Percentiles rank a stretch among this genome's conserved stretches.
Evolutionary conservation across 2,113 vertebrate genomes (phyloP).

Genomic region (Macquaria ambigua): DNA sequence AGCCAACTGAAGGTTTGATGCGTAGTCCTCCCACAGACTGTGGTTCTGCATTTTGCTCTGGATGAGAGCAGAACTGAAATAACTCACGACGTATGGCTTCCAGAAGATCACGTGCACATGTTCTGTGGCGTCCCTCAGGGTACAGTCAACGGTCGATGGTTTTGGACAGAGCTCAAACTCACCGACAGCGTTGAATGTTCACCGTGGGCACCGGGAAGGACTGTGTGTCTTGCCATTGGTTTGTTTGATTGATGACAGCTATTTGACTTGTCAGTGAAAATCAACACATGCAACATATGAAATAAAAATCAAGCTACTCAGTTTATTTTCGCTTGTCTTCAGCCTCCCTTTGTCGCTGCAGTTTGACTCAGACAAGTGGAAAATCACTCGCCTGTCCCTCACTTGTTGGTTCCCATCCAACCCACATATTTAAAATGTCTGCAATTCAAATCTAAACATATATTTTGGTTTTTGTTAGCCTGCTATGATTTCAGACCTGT

Average conservation of each 20-base stretch:
- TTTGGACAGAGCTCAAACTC: conserved; percentile 94
- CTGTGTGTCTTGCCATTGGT: background rate
- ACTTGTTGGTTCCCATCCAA: conserved; percentile 5
- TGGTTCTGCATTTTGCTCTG: background rate
- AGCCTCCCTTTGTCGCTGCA: background rate
- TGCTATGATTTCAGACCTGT: conserved; percentile 30
- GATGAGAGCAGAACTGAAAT: background rate
- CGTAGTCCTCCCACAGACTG: background rate
- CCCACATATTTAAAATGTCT: conserved; percentile 33
- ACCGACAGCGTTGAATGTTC: conserved; percentile 99
- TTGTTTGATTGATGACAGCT: background rate
- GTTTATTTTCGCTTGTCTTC: conserved; percentile 8
- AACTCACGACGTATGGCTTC: background rate
- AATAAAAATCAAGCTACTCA: background rate
- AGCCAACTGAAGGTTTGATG: background rate
- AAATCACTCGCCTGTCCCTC: conserved; percentile 17
- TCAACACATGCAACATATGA: background rate
- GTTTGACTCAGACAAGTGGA: conserved; percentile 35
- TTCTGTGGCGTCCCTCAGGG: conserved; percentile 89
- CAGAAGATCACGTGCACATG: background rate
- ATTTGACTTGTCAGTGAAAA: background rate
- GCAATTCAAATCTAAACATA: conserved; percentile 22
- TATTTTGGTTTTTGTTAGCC: background rate
- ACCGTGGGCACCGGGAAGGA: conserved; percentile 85
- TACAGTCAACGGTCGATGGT: conserved; percentile 99